Conservation (phyloP, 1,140 invertebrate species). For the Kradibia gibbosae region DNA sequence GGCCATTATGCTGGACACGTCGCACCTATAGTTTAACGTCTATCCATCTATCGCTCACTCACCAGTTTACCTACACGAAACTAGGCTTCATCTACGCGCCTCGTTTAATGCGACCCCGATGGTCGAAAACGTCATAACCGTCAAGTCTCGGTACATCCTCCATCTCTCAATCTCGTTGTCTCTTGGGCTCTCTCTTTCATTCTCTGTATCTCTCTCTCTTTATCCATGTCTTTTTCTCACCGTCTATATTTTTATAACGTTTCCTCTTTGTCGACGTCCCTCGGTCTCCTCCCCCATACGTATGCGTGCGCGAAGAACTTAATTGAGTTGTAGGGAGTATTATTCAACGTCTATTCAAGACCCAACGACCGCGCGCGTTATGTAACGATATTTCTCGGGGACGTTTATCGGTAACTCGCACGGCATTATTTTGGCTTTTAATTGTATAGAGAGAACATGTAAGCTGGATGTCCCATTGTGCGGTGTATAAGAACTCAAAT, state of each 20-base stretch:
- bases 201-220: background rate
- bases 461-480: slow-evolving; percentile 15
- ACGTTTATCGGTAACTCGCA: slow-evolving; percentile 24
- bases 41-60: background rate
- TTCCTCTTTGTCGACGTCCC: slow-evolving; percentile 25
- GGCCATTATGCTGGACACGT: slow-evolving; percentile 55
- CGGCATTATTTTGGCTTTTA: slow-evolving; percentile 45
- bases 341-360: slow-evolving; percentile 23
- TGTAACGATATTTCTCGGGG: slow-evolving; percentile 38
- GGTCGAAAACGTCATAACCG: slow-evolving; percentile 53
- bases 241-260: background rate
- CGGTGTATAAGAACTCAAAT: background rate
- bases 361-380: slow-evolving; percentile 2
- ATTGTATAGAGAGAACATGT: slow-evolving; percentile 20
- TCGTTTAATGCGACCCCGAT: slow-evolving; percentile 49
- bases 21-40: background rate
- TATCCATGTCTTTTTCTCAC: background rate
- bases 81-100: slow-evolving; percentile 55
- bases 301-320: slow-evolving; percentile 13
- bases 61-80: slow-evolving; percentile 33
- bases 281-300: slow-evolving; percentile 8
- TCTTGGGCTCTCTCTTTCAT: background rate
- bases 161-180: background rate
- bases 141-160: background rate
- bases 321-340: slow-evolving; percentile 45